Percentiles rank a stretch among this genome's conserved stretches.
phyloP scores from a whole-genome alignment of 2,113 vertebrate species.

The Pteropus alecto region DNA sequence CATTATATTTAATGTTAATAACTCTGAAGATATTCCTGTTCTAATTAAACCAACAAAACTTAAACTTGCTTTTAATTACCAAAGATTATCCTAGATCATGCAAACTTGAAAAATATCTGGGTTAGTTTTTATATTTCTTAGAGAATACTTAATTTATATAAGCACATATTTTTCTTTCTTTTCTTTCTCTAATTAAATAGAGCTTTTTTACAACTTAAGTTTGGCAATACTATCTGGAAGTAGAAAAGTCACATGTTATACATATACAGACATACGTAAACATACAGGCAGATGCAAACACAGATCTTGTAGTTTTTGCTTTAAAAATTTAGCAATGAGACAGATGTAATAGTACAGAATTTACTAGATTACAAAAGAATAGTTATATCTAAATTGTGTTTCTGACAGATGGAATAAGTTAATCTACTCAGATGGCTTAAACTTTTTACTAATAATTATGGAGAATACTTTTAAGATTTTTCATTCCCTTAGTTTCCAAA shows the following conservation, averaged over 20 bases:
- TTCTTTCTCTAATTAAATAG: not conserved
- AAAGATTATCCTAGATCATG: not conserved
- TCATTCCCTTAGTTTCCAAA: not conserved
- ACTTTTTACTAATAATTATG: not conserved
- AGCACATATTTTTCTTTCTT: not conserved
- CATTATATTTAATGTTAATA: not conserved
- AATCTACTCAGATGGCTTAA: not conserved
- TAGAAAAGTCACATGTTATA: not conserved
- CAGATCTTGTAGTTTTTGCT: not conserved
- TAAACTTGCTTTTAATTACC: not conserved
- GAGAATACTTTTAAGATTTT: not conserved
- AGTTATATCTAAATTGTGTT: not conserved
- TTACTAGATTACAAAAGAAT: not conserved
- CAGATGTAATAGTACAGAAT: not conserved
- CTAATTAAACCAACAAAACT: constrained; percentile 4
- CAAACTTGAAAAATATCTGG: not conserved
- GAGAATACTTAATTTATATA: not conserved
- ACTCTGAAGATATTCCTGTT: not conserved
- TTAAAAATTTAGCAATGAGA: not conserved
- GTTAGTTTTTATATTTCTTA: not conserved
- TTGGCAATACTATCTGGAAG: not conserved
- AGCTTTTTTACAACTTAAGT: not conserved
- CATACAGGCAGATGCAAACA: not conserved
- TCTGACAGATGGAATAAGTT: not conserved
- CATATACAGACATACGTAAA: not conserved